Evolutionary conservation across 2,797 vertebrate genomes (phyloP).

Genomic region (Helostoma temminkii): DNA sequence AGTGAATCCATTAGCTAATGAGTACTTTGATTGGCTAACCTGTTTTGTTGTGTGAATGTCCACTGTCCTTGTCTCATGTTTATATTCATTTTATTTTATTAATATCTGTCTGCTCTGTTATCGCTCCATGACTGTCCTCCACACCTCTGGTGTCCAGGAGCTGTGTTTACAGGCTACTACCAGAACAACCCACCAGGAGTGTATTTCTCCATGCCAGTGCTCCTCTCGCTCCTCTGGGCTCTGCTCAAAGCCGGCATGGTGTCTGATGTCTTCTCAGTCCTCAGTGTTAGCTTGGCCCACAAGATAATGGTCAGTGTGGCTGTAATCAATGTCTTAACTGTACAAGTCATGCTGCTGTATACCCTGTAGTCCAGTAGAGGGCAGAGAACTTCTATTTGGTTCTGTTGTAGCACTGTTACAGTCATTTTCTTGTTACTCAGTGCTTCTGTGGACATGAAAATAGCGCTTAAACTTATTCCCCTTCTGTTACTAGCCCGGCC

Average conservation of each 20-base stretch:
- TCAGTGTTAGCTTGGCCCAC: constrained; percentile 67
- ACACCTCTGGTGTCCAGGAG: constrained; percentile 73
- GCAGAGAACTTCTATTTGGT: not conserved
- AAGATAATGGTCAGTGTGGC: constrained; percentile 74
- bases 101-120: not conserved
- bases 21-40: not conserved
- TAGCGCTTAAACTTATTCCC: not conserved
- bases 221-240: constrained; percentile 85
- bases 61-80: not conserved
- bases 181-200: constrained; percentile 82
- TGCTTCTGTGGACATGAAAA: not conserved
- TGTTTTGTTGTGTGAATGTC: not conserved
- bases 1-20: not conserved
- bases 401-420: not conserved
- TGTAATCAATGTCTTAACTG: not conserved
- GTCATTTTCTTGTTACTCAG: not conserved
- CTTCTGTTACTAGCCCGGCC: constrained; percentile 83
- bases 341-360: constrained; percentile 7
- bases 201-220: constrained; percentile 83
- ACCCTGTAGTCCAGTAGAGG: not conserved
- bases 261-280: constrained; percentile 86
- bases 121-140: not conserved
- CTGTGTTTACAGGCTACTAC: constrained; percentile 89
- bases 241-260: constrained; percentile 85
- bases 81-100: too few species aligned